Conservation (phyloP, 2,113 vertebrate genomes). For the Melanocharis versteri region DNA sequence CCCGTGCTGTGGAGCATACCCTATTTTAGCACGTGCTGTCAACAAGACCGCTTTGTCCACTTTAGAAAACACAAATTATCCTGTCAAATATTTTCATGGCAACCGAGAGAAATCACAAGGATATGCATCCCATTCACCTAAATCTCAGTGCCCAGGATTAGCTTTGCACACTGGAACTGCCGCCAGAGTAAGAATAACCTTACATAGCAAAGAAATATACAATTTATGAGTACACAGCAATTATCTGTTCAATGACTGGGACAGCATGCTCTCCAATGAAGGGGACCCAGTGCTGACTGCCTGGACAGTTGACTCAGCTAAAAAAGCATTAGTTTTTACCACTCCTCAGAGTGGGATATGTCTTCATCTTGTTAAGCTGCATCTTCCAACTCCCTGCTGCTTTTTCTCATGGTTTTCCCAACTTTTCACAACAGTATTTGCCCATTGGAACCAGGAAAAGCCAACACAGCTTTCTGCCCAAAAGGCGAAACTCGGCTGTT, state of each 20-base stretch:
- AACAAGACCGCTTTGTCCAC: not conserved
- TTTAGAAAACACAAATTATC: not conserved
- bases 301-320: not conserved
- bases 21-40: not conserved
- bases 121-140: not conserved
- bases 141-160: not conserved
- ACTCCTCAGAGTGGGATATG: not conserved
- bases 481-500: not conserved
- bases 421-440: not conserved
- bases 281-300: not conserved
- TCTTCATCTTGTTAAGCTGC: not conserved
- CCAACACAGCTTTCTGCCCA: not conserved
- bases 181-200: not conserved
- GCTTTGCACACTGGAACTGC: not conserved
- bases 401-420: not conserved
- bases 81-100: not conserved
- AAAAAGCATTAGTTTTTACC: not conserved
- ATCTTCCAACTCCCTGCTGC: not conserved
- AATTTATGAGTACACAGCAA: not conserved
- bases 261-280: rapidly evolving
- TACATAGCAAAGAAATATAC: not conserved
- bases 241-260: not conserved
- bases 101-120: not conserved
- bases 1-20: not conserved
- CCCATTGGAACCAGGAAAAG: not conserved